Evolutionary conservation across 2,797 vertebrate species (phyloP).

Genomic region (Simalia tracyae): DNA sequence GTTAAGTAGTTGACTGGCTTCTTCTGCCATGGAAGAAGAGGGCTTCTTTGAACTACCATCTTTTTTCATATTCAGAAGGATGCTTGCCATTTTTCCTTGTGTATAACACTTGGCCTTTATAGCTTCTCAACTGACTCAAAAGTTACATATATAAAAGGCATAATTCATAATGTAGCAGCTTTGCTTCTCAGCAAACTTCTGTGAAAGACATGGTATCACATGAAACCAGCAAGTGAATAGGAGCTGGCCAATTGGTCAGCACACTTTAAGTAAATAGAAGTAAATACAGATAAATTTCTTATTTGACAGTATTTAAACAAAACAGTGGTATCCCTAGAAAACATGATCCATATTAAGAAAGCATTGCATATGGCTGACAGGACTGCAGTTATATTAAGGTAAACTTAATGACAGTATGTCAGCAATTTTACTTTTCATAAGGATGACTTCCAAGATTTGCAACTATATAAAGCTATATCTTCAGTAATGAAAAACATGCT

Average conservation of each 20-base stretch:
- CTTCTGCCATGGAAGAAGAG: neutral
- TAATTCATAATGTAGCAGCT: neutral
- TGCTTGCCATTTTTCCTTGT: neutral
- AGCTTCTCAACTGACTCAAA: neutral
- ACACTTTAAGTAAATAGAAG: neutral
- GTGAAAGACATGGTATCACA: neutral
- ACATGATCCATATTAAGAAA: neutral
- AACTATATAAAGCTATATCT: conserved; percentile 35
- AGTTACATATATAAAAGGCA: neutral
- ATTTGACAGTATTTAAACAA: neutral
- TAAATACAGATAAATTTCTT: neutral
- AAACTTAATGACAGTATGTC: neutral
- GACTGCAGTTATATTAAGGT: neutral
- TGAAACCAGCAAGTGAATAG: neutral
- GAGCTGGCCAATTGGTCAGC: neutral
- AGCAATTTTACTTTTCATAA: neutral
- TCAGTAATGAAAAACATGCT: conserved; percentile 7
- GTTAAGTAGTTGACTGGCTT: neutral
- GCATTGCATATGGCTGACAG: neutral
- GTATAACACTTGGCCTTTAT: neutral
- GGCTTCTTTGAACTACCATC: neutral
- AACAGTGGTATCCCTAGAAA: neutral
- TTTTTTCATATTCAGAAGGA: neutral
- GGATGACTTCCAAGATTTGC: conserved; percentile 11
- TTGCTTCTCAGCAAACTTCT: neutral